These are phyloP conservation scores for Eupelmus urozonus DNA, from an alignment of 2,888 invertebrate genomes.

Conservation along the genomic window DNA sequence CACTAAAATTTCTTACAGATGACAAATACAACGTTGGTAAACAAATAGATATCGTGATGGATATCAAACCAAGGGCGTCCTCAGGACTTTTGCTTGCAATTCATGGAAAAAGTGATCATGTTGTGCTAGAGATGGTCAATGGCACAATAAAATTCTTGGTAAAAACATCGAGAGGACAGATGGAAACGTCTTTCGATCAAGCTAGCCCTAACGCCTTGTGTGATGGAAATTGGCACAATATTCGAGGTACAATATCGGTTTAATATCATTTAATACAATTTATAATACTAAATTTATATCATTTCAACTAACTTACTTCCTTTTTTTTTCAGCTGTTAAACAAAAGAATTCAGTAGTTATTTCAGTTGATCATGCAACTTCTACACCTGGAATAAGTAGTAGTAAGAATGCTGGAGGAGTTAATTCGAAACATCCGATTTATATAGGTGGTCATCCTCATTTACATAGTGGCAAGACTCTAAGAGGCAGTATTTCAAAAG, in stretches of 20 bases:
- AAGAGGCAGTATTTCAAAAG: constrained; percentile 84
- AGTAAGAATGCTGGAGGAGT: constrained; percentile 82
- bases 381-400: constrained; percentile 86
- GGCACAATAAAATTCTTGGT: constrained; percentile 91
- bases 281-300: background rate
- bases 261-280: background rate
- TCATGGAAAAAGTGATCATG: constrained; percentile 87
- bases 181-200: constrained; percentile 85
- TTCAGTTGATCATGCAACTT: constrained; percentile 89
- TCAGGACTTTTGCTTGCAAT: constrained; percentile 92
- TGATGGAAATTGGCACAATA: constrained; percentile 96
- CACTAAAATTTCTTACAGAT: constrained; percentile 74
- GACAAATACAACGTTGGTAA: constrained; percentile 89
- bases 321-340: constrained; percentile 84
- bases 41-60: constrained; percentile 88
- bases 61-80: constrained; percentile 90
- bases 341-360: constrained; percentile 93
- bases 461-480: constrained; percentile 70
- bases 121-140: constrained; percentile 92
- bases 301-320: constrained; percentile 16
- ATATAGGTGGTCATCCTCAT: constrained; percentile 92
- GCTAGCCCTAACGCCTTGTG: constrained; percentile 86
- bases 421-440: constrained; percentile 90
- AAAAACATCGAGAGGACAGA: constrained; percentile 89
- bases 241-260: constrained; percentile 80